phyloP scores from a whole-genome alignment of 2,113 vertebrate species.

The Ornithorhynchus anatinus region DNA sequence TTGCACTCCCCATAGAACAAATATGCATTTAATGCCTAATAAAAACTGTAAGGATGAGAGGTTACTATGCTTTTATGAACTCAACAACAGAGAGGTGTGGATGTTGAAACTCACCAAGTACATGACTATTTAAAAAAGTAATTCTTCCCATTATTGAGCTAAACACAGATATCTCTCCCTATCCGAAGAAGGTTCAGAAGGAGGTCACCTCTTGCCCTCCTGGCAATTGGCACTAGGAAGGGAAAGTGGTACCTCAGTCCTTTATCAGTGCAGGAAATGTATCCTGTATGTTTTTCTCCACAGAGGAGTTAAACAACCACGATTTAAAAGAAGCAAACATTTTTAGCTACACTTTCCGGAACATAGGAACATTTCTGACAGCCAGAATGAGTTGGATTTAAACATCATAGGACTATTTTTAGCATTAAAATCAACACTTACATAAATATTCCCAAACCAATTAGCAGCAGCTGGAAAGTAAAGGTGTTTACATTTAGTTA shows the following conservation, averaged over 20 bases:
- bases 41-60: background rate
- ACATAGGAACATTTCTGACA: slow-evolving; percentile 66
- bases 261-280: slow-evolving; percentile 49
- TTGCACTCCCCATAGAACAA: background rate
- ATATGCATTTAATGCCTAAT: background rate
- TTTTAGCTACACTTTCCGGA: slow-evolving; percentile 71
- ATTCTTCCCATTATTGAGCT: background rate
- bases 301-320: slow-evolving; percentile 64
- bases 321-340: slow-evolving; percentile 58
- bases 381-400: slow-evolving; percentile 56
- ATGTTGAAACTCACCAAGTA: background rate
- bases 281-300: slow-evolving; percentile 55
- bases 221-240: slow-evolving; percentile 2
- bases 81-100: background rate
- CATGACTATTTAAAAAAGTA: background rate
- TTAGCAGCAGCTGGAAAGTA: slow-evolving; percentile 63
- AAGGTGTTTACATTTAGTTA: slow-evolving; percentile 66
- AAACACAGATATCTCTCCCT: background rate
- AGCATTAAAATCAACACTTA: slow-evolving; percentile 69
- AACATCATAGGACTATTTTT: slow-evolving; percentile 68
- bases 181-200: slow-evolving; percentile 41
- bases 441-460: slow-evolving; percentile 79
- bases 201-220: background rate
- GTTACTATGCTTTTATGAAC: background rate
- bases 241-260: slow-evolving; percentile 11